phyloP scores from a whole-genome alignment of 1,140 invertebrate species.

The Cydia amplana region DNA sequence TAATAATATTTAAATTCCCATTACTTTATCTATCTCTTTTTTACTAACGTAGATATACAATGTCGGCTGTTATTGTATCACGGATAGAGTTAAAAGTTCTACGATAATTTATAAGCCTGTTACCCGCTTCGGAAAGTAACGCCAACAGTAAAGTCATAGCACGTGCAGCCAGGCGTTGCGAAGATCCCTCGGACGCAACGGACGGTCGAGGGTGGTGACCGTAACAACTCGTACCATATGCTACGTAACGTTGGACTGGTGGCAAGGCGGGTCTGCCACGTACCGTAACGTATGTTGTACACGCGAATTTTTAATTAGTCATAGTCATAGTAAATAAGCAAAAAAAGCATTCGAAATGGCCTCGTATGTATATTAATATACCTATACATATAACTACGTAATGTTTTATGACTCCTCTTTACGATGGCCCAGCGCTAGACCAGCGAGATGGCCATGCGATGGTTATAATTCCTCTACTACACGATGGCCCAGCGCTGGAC shows the following conservation, averaged over 20 bases:
- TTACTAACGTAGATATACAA: background rate
- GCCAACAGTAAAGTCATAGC: background rate
- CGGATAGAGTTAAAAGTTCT: background rate
- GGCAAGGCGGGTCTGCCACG: constrained; percentile 3
- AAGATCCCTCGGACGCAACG: constrained; percentile 29
- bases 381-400: too few species aligned
- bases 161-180: background rate
- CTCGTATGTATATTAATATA: too few species aligned
- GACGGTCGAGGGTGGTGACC: constrained; percentile 17
- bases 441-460: too few species aligned
- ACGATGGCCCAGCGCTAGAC: too few species aligned
- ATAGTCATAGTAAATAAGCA: too few species aligned
- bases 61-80: background rate
- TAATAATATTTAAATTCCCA: background rate
- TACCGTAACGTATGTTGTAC: background rate
- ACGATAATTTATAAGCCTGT: background rate
- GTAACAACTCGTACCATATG: constrained; percentile 25
- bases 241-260: background rate
- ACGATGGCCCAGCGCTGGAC: too few species aligned
- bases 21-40: background rate
- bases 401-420: too few species aligned
- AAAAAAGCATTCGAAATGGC: too few species aligned
- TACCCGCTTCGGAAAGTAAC: background rate
- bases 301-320: background rate
- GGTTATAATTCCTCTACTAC: too few species aligned